Percentiles rank a stretch among this genome's conserved stretches.
These are phyloP conservation scores for Stegastes partitus DNA, from an alignment of 2,113 vertebrate species.

Conservation along the genomic window DNA sequence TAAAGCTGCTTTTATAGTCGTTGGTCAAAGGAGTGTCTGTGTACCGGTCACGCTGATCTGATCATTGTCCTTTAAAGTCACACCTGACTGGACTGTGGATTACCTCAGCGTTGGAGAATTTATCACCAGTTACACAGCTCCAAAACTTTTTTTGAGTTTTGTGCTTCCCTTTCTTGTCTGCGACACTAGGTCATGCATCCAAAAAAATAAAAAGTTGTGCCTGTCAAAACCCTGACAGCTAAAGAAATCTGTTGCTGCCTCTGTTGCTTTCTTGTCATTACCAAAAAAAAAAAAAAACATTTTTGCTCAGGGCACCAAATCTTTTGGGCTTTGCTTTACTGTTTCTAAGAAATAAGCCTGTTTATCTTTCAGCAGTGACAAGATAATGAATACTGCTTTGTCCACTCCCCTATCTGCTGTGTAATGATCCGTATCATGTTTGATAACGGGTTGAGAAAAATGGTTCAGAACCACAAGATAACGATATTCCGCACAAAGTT, in stretches of 20 bases:
- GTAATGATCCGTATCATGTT: constrained; percentile 77
- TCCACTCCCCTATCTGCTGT: constrained; percentile 71
- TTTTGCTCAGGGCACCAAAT: constrained; percentile 15
- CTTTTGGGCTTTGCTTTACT: constrained; percentile 45
- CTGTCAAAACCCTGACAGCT: constrained; percentile 14
- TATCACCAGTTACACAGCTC: no score
- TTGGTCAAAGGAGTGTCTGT: no score
- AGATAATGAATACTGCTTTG: constrained; percentile 78
- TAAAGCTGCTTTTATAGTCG: no score
- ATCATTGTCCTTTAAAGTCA: no score
- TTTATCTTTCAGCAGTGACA: constrained; percentile 82
- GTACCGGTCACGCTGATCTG: no score
- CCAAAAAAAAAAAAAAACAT: constrained; percentile 23
- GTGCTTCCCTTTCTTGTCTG: background rate
- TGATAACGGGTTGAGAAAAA: constrained; percentile 64
- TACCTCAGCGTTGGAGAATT: no score
- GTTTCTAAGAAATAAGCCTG: constrained; percentile 71
- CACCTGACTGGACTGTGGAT: no score
- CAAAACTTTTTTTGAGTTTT: no score
- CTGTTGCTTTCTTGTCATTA: constrained; percentile 14
- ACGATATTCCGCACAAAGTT: constrained; percentile 28
- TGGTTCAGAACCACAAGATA: constrained; percentile 38
- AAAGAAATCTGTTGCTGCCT: constrained; percentile 22
- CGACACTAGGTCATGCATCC: background rate
- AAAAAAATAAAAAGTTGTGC: constrained; percentile 2